Percentiles rank a stretch among this genome's conserved stretches.
Evolutionary conservation across 2,797 vertebrate genomes (phyloP).

Genomic region (Danio albolineatus): DNA sequence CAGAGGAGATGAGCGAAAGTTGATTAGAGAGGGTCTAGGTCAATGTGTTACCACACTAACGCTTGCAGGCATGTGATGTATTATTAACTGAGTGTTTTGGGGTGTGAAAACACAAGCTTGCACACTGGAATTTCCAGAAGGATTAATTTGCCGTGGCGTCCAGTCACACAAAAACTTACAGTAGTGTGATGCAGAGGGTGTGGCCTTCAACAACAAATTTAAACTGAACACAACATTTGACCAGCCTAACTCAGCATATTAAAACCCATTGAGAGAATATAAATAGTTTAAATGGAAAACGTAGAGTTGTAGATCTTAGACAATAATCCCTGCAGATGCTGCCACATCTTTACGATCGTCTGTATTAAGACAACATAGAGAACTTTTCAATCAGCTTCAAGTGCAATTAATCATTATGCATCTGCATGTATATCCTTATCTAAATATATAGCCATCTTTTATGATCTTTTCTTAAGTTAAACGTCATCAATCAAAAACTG

Average conservation of each 20-base stretch:
- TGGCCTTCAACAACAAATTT: constrained; percentile 38
- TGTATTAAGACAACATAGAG: constrained; percentile 75
- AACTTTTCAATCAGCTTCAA: constrained; percentile 73
- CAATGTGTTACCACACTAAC: constrained; percentile 34
- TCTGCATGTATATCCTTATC: too few relatives aligned
- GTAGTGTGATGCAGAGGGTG: constrained; percentile 38
- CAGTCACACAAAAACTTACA: constrained; percentile 32
- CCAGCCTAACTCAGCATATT: constrained; percentile 18
- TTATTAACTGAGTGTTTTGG: constrained; percentile 41
- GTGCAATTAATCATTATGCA: constrained; percentile 77
- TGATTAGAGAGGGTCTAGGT: constrained; percentile 31
- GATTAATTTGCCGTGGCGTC: constrained; percentile 3
- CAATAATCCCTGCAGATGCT: constrained; percentile 74
- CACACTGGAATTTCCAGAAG: constrained; percentile 41
- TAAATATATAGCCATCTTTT: constrained; percentile 41
- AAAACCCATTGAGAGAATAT: constrained; percentile 49
- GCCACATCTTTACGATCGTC: constrained; percentile 44
- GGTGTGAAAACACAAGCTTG: constrained; percentile 25
- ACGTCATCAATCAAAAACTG: constrained; percentile 63
- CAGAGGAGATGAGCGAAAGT: constrained; percentile 21
- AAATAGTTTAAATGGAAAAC: constrained; percentile 71
- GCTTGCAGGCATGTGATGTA: constrained; percentile 25
- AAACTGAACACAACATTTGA: constrained; percentile 49
- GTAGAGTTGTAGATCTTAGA: constrained; percentile 74
- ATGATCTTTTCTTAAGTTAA: constrained; percentile 52